Evolutionary conservation across 30 jellyfish, hydroid and myxozoan species (phyloP).

Genomic region (Sanderia malayensis): DNA sequence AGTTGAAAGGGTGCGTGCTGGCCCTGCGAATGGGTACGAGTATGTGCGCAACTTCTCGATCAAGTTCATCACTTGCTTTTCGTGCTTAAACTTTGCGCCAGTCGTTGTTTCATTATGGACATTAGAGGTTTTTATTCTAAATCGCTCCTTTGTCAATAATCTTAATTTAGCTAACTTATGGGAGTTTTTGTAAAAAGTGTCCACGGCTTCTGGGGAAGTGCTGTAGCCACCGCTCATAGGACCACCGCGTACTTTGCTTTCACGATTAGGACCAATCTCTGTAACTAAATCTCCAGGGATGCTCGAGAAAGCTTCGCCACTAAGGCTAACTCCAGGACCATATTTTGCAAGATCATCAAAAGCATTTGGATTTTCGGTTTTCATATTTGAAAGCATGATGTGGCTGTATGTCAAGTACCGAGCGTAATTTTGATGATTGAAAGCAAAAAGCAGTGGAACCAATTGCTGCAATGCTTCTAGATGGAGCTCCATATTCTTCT

Average conservation of each 20-base stretch:
- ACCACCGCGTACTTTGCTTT: constrained; percentile 48
- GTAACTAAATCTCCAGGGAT: constrained; percentile 55
- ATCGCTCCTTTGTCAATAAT: constrained; percentile 10
- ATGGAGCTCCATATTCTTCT: constrained; percentile 42
- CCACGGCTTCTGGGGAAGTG: constrained; percentile 23
- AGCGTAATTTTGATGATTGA: constrained; percentile 28
- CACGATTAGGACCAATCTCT: constrained; percentile 56
- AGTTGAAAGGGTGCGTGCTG: too few species aligned
- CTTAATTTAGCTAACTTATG: constrained; percentile 22
- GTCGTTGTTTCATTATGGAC: constrained; percentile 34
- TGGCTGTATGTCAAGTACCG: constrained; percentile 51
- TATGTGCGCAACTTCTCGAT: too few species aligned
- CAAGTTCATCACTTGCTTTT: too few species aligned
- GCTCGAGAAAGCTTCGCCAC: constrained; percentile 53
- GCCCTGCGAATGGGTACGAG: too few species aligned
- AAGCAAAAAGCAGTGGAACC: constrained; percentile 38
- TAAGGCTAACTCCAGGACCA: constrained; percentile 42
- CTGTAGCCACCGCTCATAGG: constrained; percentile 53
- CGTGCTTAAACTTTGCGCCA: constrained; percentile 45
- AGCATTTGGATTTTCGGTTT: constrained; percentile 18
- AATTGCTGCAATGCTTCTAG: constrained; percentile 33
- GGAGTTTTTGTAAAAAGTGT: constrained; percentile 36
- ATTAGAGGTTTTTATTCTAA: constrained; percentile 2
- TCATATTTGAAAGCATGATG: constrained; percentile 8
- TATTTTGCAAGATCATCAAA: constrained; percentile 36